Conservation (phyloP, 2,888 invertebrate species). For the Andrena haemorrhoa region DNA sequence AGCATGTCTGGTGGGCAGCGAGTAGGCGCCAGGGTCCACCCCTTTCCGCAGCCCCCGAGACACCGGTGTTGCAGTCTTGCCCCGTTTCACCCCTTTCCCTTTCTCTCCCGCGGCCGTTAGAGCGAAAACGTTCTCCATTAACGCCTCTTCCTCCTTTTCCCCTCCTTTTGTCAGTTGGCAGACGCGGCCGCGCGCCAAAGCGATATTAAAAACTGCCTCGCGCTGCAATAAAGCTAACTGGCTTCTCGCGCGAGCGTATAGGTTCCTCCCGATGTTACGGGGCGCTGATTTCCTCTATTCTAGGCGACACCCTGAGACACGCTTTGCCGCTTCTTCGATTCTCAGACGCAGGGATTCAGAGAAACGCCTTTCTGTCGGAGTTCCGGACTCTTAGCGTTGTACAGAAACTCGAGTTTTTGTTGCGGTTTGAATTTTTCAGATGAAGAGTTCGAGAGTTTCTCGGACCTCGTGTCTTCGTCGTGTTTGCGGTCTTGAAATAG, state of each 20-base stretch:
- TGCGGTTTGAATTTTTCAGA: no score
- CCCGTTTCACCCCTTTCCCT: conserved; percentile 67
- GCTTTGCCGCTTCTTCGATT: conserved; percentile 13
- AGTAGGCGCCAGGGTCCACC: conserved; percentile 72
- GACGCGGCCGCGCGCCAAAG: conserved; percentile 80
- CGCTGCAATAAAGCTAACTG: conserved; percentile 82
- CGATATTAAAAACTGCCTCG: conserved; percentile 82
- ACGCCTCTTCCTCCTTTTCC: conserved; percentile 77
- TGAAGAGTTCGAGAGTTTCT: no score
- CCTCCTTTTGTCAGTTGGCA: conserved; percentile 81
- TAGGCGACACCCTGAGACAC: conserved; percentile 3
- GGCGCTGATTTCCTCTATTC: conserved; percentile 18
- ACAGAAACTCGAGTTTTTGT: not conserved
- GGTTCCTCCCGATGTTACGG: conserved; percentile 55
- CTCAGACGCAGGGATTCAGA: not conserved
- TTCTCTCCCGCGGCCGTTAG: conserved; percentile 79
- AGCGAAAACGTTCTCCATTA: conserved; percentile 83
- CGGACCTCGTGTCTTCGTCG: not conserved
- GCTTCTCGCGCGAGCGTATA: conserved; percentile 72
- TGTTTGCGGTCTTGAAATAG: not conserved
- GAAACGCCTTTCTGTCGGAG: not conserved
- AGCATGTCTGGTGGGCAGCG: conserved; percentile 73
- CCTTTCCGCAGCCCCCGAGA: conserved; percentile 63
- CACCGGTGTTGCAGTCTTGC: conserved; percentile 66
- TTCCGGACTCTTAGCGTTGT: not conserved